Conservation (phyloP, 2,113 vertebrate species). For the Ailurus styani region DNA sequence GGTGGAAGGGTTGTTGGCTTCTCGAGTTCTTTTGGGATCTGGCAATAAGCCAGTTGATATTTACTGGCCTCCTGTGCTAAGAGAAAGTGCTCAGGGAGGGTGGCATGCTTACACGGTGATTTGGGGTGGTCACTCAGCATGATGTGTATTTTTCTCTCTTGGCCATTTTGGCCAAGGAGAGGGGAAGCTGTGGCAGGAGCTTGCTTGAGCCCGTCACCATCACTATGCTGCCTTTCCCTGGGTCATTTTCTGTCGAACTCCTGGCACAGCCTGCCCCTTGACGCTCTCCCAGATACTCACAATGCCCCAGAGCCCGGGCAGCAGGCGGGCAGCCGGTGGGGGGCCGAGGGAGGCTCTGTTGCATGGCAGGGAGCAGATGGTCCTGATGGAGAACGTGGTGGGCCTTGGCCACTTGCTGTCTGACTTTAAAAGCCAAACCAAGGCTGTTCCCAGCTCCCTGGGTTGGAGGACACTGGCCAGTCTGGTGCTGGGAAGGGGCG, state of each 20-base stretch:
- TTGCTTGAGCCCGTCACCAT: accelerated
- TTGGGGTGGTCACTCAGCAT: not conserved
- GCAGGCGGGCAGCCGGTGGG: slow-evolving; percentile 47
- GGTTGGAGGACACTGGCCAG: not conserved
- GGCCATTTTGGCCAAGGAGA: not conserved
- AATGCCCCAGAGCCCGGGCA: slow-evolving; percentile 63
- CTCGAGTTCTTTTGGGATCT: not conserved
- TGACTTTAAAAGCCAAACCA: slow-evolving; percentile 68
- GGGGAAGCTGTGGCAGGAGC: no score
- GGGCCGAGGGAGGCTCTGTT: slow-evolving; percentile 51
- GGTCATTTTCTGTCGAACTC: not conserved
- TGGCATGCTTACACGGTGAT: accelerated
- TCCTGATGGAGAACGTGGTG: slow-evolving; percentile 63
- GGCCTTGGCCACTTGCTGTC: slow-evolving; percentile 49
- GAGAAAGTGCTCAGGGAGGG: not conserved
- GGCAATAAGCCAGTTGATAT: not conserved
- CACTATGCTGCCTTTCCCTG: accelerated
- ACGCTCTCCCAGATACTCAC: not conserved
- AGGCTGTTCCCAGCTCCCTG: slow-evolving; percentile 13
- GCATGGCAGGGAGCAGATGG: slow-evolving; percentile 76
- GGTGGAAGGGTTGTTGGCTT: not conserved
- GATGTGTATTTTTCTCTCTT: not conserved
- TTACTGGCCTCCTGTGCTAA: not conserved
- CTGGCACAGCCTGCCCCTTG: not conserved
- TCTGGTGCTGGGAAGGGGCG: not conserved